phyloP scores from a whole-genome alignment of 2,888 invertebrate species.

The Erebia ligea region DNA sequence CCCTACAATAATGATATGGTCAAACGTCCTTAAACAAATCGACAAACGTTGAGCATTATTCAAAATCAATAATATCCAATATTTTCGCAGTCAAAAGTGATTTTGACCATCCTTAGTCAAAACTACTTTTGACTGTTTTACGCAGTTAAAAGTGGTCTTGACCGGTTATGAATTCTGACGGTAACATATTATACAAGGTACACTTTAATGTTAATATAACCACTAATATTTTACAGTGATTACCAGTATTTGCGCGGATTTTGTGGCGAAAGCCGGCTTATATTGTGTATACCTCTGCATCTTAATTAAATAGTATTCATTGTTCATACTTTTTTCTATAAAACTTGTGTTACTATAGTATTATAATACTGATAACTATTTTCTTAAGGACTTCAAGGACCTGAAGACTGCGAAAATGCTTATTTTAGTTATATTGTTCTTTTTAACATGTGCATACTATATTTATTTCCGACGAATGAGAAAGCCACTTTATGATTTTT shows the following conservation, averaged over 20 bases:
- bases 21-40: too few relatives aligned
- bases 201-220: slow-evolving; percentile 35
- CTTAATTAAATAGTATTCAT: not conserved
- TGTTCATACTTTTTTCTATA: not conserved
- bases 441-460: slow-evolving; percentile 56
- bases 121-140: too few relatives aligned
- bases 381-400: not conserved
- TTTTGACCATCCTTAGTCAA: too few relatives aligned
- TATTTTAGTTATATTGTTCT: slow-evolving; percentile 50
- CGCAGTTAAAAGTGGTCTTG: too few relatives aligned
- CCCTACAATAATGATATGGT: too few relatives aligned
- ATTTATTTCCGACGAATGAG: slow-evolving; percentile 56
- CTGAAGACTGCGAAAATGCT: slow-evolving; percentile 51
- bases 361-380: not conserved
- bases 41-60: too few relatives aligned
- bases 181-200: too few relatives aligned
- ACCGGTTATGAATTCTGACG: too few relatives aligned
- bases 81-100: too few relatives aligned
- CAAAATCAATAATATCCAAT: too few relatives aligned
- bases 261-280: slow-evolving; percentile 26
- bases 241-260: slow-evolving; percentile 39
- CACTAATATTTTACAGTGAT: slow-evolving; percentile 30
- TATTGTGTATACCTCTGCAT: not conserved
- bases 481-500: slow-evolving; percentile 57
- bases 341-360: not conserved